Percentiles rank a stretch among this genome's conserved stretches.
Evolutionary conservation across 2,888 invertebrate species (phyloP).

Genomic region (Habrosyne pyritoides): DNA sequence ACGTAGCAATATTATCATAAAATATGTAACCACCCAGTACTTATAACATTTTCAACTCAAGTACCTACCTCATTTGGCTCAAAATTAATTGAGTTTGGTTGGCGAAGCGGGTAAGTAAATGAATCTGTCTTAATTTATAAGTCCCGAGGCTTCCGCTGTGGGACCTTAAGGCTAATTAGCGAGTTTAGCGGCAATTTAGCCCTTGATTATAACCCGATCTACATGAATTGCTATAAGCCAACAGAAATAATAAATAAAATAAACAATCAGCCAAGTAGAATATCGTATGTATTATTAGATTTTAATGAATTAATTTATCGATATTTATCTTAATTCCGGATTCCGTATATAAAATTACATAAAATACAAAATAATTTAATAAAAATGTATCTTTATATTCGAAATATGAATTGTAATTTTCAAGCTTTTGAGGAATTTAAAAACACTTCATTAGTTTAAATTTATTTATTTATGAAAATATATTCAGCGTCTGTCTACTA

Average conservation of each 20-base stretch:
- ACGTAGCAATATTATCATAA: neutral
- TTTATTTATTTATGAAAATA: too few species aligned
- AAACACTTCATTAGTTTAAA: too few species aligned
- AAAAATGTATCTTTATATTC: too few species aligned
- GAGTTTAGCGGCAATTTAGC: constrained; percentile 32
- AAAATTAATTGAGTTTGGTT: constrained; percentile 48
- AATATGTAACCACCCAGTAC: neutral
- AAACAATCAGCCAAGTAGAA: too few species aligned
- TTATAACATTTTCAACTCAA: neutral
- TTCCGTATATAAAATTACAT: too few species aligned
- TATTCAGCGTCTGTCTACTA: too few species aligned
- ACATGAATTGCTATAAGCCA: neutral
- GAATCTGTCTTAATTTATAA: constrained; percentile 64
- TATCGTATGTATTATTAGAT: too few species aligned
- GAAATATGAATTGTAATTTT: too few species aligned
- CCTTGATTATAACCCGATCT: constrained; percentile 16
- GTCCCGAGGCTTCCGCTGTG: constrained; percentile 43
- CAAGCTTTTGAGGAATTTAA: too few species aligned
- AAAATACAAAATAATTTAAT: too few species aligned
- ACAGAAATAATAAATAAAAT: neutral
- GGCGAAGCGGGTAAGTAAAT: constrained; percentile 48
- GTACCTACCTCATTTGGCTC: constrained; percentile 16
- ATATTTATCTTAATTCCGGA: too few species aligned
- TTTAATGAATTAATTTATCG: too few species aligned
- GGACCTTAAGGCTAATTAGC: constrained; percentile 53